A percentile compares a stretch with the other conserved stretches of the same genome.
These are phyloP conservation scores for Puntigrus tetrazona DNA, from an alignment of 2,113 vertebrate species.

Conservation along the genomic window DNA sequence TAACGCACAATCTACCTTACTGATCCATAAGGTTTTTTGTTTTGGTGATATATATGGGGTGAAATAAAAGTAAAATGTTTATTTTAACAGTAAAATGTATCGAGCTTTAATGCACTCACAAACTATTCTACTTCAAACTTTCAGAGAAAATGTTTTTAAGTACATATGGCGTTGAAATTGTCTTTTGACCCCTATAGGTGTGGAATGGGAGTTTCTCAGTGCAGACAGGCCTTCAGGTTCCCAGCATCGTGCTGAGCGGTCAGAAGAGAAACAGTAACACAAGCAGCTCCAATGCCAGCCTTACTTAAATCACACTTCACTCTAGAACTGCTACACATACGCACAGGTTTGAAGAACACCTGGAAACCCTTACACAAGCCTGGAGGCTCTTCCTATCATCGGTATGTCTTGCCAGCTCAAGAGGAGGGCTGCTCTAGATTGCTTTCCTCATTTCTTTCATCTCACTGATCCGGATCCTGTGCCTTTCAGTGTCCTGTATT, in stretches of 20 bases:
- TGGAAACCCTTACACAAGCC: background rate
- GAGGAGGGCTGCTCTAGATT: slow-evolving; percentile 12
- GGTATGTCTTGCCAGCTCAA: background rate
- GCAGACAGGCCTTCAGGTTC: slow-evolving; percentile 89
- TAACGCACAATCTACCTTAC: no score
- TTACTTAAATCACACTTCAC: slow-evolving; percentile 75
- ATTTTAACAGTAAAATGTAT: no score
- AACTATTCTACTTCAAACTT: no score
- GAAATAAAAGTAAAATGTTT: no score
- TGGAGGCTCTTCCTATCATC: slow-evolving; percentile 6
- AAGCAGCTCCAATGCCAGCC: slow-evolving; percentile 93
- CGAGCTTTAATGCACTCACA: no score
- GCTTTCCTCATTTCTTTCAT: slow-evolving; percentile 34
- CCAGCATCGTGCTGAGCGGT: slow-evolving; percentile 83
- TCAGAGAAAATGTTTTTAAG: no score
- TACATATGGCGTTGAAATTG: background rate
- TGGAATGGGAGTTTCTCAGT: slow-evolving; percentile 96
- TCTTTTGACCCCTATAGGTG: slow-evolving; percentile 75
- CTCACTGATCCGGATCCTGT: slow-evolving; percentile 44
- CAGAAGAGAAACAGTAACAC: slow-evolving; percentile 91
- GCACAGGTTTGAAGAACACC: slow-evolving; percentile 24
- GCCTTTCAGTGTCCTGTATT: slow-evolving; percentile 55
- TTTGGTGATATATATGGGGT: no score
- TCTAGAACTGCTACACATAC: slow-evolving; percentile 50
- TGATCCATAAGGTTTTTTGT: no score